Evolutionary conservation across 2,797 vertebrate species (phyloP).

Genomic region (Notamacropus eugenii): DNA sequence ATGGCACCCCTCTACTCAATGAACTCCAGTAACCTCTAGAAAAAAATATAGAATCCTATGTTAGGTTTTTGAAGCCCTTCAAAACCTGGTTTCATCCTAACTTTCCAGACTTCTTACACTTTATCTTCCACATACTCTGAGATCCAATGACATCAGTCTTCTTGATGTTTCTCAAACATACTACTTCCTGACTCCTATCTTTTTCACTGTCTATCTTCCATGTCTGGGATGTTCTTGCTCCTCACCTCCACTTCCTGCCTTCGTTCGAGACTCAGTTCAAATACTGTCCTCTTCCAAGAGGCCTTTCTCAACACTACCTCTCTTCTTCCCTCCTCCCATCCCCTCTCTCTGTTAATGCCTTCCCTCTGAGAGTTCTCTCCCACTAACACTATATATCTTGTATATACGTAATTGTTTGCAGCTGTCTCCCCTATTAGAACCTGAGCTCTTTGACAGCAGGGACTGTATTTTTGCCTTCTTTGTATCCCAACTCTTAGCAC

Average conservation of each 20-base stretch:
- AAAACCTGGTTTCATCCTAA: neutral
- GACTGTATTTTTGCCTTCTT: neutral
- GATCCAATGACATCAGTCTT: neutral
- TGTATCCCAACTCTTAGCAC: neutral
- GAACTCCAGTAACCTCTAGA: neutral
- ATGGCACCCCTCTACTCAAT: neutral
- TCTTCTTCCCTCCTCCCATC: neutral
- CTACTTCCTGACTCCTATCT: neutral
- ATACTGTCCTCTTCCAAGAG: neutral
- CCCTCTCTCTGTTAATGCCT: neutral
- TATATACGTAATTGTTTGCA: neutral
- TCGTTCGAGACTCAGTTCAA: neutral
- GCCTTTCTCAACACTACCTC: neutral
- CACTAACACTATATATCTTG: neutral
- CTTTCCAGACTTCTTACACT: neutral
- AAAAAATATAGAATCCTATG: neutral
- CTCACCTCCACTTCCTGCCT: neutral
- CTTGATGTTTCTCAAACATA: neutral
- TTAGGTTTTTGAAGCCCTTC: neutral
- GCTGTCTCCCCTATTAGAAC: neutral
- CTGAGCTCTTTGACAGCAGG: neutral
- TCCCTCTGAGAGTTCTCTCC: neutral
- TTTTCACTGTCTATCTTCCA: neutral
- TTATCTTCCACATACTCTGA: neutral
- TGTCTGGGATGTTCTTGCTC: neutral